Evolutionary conservation across 1,140 invertebrate species (phyloP).

Genomic region (Daktulosphaira vitifoliae): DNA sequence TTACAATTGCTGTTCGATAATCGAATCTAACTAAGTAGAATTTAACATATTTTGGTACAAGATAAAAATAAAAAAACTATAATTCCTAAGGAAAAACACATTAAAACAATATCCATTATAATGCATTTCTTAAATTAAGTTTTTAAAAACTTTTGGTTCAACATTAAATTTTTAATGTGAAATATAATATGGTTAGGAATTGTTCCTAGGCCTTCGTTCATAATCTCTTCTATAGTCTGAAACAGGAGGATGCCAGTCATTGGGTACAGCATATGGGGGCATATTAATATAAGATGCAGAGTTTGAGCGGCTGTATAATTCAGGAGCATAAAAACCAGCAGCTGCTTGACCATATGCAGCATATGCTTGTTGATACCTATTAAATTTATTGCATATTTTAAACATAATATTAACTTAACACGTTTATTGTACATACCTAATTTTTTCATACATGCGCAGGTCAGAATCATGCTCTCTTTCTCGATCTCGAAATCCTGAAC

Average conservation of each 20-base stretch:
- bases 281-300: conserved; percentile 2
- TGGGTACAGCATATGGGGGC: conserved; percentile 4
- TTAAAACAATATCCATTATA: not conserved
- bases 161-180: not conserved
- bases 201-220: conserved; percentile 24
- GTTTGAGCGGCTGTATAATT: conserved; percentile 7
- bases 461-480: conserved; percentile 24
- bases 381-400: not conserved
- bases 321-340: conserved; percentile 15
- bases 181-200: conserved; percentile 25
- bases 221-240: conserved; percentile 21
- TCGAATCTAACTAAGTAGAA: not conserved
- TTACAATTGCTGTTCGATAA: conserved; percentile 10
- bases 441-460: conserved; percentile 30
- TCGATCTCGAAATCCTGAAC: conserved; percentile 8
- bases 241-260: conserved; percentile 21
- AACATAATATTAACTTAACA: not conserved
- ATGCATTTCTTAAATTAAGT: conserved; percentile 1
- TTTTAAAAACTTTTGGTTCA: not conserved
- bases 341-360: conserved; percentile 23
- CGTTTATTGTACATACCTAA: conserved; percentile 3
- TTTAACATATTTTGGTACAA: conserved; percentile 26
- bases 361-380: conserved; percentile 29
- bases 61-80: conserved; percentile 12
- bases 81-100: not conserved